Base-by-base conservation (phyloP, 2,113 vertebrate genomes). In the Alouatta palliata region DNA sequence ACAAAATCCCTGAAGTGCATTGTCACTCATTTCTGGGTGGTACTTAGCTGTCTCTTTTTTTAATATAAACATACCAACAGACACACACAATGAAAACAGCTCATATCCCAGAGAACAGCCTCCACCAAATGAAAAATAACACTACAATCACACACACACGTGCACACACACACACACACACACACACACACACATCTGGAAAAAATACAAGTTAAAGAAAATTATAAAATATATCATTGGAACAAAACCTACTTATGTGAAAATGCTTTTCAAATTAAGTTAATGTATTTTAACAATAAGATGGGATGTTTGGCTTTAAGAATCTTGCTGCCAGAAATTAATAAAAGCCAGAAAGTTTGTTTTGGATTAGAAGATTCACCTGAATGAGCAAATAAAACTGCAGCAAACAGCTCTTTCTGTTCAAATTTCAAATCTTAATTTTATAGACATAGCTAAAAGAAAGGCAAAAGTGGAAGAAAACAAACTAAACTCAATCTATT, bases 331-430 rank as follows among this genome's bases (percentile, higher is more conserved):
- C 40, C 27, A 95, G 8, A 95, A 77, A 96, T 45, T 32, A 97
- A 56, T 90, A 96, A 93, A 97, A 91, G 5, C 13, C n/a, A 87
- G 58, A 95, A 30, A 66, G 13, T 21, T 96, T 84, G 19, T 91
- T 61, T 98, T 96, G 88, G n/a, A 88, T 52, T 91, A 76, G 86
- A 98, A 97, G 87, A 20, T 89, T 9, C 71, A 49, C 66, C 76
- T 89, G 97, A 96, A 82, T 95, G 89, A 95, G 76, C 73, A 97
- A 96, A 94, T n/a, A 52, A 52, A 82, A 92, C 32, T 87, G 11
- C 10, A 85, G 37, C 66, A 93, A 89, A 94, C 25, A 97, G 54
- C 19, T 90, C 66, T 96, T 96, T 43, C 20, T 37, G 40, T 2
- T 91, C 45, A 83, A 95, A 75, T 91, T 95, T 95, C 23, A 25